These are phyloP conservation scores for Drosophila cardini DNA, from an alignment of 1,140 invertebrate genomes.

Conservation along the genomic window DNA sequence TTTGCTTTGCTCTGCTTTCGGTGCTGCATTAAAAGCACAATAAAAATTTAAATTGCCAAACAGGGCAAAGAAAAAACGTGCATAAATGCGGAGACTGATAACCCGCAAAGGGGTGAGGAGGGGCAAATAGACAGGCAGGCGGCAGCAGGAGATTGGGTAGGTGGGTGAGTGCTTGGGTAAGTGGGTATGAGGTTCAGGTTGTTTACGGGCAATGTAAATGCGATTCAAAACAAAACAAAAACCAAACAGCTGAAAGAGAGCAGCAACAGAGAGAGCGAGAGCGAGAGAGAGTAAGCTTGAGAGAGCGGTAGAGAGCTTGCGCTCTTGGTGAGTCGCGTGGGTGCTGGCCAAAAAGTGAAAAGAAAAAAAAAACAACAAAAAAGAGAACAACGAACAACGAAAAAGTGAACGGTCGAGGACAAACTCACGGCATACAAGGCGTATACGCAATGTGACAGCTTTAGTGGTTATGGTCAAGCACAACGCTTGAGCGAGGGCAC, in stretches of 20 bases:
- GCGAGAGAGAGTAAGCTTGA: slow-evolving; percentile 2
- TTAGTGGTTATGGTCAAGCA: slow-evolving; percentile 82
- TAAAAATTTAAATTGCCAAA: slow-evolving; percentile 79
- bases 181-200: slow-evolving; percentile 1
- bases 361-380: slow-evolving; percentile 28
- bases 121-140: slow-evolving; percentile 17
- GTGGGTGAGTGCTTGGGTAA: not conserved
- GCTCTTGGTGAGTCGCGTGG: slow-evolving; percentile 44
- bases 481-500: slow-evolving; percentile 76
- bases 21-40: slow-evolving; percentile 68
- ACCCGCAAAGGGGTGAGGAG: slow-evolving; percentile 1
- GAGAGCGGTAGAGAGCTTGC: slow-evolving; percentile 19
- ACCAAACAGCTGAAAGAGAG: slow-evolving; percentile 58
- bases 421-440: slow-evolving; percentile 62
- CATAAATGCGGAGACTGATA: slow-evolving; percentile 48
- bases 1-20: slow-evolving; percentile 42
- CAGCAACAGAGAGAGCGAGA: slow-evolving; percentile 27
- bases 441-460: slow-evolving; percentile 81
- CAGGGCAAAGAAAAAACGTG: slow-evolving; percentile 53
- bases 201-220: slow-evolving; percentile 49
- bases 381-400: slow-evolving; percentile 24
- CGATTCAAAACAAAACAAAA: slow-evolving; percentile 76
- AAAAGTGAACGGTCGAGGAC: slow-evolving; percentile 58
- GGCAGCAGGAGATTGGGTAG: slow-evolving; percentile 29
- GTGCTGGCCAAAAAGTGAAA: slow-evolving; percentile 42